Conservation (phyloP, 2,888 invertebrate genomes). For the Sisyra terminalis region DNA sequence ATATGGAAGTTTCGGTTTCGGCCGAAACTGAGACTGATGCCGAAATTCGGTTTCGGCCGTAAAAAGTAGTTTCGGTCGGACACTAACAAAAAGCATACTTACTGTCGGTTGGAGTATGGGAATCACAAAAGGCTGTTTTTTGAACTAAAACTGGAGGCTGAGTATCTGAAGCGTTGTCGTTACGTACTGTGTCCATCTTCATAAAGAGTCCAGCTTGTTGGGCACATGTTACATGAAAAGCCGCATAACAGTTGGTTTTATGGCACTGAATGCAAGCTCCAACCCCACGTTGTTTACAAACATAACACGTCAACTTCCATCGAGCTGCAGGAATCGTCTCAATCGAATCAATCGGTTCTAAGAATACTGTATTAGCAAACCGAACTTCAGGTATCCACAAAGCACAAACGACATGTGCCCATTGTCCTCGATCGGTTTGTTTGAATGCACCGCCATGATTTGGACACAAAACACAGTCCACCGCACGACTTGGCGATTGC, state of each 20-base stretch:
- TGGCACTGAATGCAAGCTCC: conserved; percentile 99
- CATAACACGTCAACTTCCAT: conserved; percentile 92
- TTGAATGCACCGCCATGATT: conserved; percentile 98
- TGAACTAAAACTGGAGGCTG: conserved; percentile 69
- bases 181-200: conserved; percentile 84
- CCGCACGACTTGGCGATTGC: conserved; percentile 89
- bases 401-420: conserved; percentile 99
- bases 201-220: conserved; percentile 89
- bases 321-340: conserved; percentile 90
- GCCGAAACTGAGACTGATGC: too few relatives aligned
- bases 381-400: conserved; percentile 98
- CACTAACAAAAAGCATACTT: neutral
- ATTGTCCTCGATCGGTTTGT: conserved; percentile 85
- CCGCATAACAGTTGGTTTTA: conserved; percentile 88
- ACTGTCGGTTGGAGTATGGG: conserved; percentile 65
- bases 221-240: conserved; percentile 98
- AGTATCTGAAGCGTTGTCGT: conserved; percentile 26
- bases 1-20: too few relatives aligned
- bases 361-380: conserved; percentile 93
- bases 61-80: too few relatives aligned
- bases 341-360: conserved; percentile 96
- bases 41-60: too few relatives aligned
- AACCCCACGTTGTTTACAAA: conserved; percentile 82
- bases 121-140: conserved; percentile 92
- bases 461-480: conserved; percentile 95